Evolutionary conservation across 2,113 vertebrate genomes (phyloP).

Genomic region (Indicator indicator): DNA sequence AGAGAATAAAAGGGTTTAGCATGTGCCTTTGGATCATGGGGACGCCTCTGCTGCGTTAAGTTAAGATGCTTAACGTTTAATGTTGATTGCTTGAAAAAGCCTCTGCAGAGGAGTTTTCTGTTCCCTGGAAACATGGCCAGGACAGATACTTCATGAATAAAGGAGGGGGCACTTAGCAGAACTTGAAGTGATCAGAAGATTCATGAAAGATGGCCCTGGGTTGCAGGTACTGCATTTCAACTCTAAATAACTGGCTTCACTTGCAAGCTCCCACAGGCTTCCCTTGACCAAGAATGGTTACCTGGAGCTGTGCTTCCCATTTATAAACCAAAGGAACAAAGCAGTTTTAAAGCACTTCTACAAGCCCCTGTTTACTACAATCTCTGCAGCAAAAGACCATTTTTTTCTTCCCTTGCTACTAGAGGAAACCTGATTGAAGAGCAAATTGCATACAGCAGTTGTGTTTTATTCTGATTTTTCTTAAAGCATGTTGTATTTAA

Average conservation of each 20-base stretch:
- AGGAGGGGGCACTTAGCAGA: constrained; percentile 26
- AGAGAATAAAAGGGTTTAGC: constrained; percentile 34
- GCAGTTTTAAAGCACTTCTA: constrained; percentile 18
- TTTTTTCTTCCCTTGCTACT: neutral
- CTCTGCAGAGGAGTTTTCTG: constrained; percentile 35
- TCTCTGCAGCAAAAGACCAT: neutral
- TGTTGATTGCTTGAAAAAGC: constrained; percentile 38
- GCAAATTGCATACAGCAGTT: fast-evolving
- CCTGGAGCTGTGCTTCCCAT: constrained; percentile 11
- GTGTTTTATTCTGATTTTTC: neutral
- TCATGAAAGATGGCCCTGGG: neutral
- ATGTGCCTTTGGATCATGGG: neutral
- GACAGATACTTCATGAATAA: constrained; percentile 48
- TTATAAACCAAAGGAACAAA: constrained; percentile 43
- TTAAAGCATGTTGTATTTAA: neutral
- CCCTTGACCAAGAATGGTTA: constrained; percentile 6
- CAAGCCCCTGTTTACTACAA: constrained; percentile 29
- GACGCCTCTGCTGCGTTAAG: neutral
- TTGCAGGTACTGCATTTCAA: constrained; percentile 42
- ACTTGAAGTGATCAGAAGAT: constrained; percentile 40
- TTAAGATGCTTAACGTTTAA: constrained; percentile 42
- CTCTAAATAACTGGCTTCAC: constrained; percentile 19
- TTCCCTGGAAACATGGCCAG: constrained; percentile 19
- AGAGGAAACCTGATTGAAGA: neutral
- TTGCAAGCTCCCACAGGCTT: constrained; percentile 10